phyloP scores from a whole-genome alignment of 2,113 vertebrate genomes.

The Hippolais icterina region DNA sequence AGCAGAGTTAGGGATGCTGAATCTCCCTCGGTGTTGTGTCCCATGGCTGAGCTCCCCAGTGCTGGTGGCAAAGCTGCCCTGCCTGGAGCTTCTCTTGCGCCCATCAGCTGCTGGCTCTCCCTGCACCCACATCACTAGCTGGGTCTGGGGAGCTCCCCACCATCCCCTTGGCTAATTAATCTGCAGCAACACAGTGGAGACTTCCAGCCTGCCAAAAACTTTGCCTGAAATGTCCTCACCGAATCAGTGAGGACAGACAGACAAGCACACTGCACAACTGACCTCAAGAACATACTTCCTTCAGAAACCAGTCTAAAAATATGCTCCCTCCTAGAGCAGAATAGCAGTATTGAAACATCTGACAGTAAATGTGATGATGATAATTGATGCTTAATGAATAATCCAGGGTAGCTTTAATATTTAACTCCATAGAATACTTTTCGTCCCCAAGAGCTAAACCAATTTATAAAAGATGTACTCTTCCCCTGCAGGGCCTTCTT shows the following conservation, averaged over 20 bases:
- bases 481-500: not conserved
- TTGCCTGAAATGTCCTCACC: not conserved
- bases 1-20: not conserved
- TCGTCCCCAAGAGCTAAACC: not conserved
- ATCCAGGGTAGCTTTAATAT: slow-evolving; percentile 43
- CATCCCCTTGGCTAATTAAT: not conserved
- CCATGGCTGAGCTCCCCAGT: not conserved
- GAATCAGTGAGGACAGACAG: not conserved
- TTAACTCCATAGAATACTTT: slow-evolving; percentile 13
- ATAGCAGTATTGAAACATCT: not conserved
- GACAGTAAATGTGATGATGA: slow-evolving; percentile 8
- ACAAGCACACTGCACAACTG: not conserved
- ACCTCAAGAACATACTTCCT: not conserved
- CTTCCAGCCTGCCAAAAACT: not conserved
- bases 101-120: not conserved
- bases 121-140: not conserved
- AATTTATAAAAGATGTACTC: not conserved
- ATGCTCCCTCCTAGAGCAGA: not conserved
- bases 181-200: not conserved
- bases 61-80: not conserved
- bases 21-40: not conserved
- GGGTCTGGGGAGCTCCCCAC: not conserved
- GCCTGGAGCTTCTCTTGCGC: not conserved
- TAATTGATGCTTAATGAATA: slow-evolving; percentile 55
- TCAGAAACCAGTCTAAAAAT: slow-evolving; percentile 3